Evolutionary conservation across 2,113 vertebrate species (phyloP).

Genomic region (Corythaeola cristata): DNA sequence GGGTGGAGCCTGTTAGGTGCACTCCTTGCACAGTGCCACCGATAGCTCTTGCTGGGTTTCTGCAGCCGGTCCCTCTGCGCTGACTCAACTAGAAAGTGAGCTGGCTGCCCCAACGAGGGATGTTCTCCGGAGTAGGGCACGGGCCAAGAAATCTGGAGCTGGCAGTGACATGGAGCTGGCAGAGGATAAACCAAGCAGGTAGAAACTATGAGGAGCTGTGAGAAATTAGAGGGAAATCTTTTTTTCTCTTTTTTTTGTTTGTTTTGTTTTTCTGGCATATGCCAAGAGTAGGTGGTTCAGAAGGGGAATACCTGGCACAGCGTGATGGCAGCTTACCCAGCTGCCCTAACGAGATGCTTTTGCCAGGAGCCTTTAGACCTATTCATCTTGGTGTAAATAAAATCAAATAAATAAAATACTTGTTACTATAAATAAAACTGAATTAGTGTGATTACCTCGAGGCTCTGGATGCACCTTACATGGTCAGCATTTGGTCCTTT

Average conservation of each 20-base stretch:
- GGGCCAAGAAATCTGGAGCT: constrained; percentile 8
- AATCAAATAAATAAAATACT: not conserved
- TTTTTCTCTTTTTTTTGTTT: too few species aligned
- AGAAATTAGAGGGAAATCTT: not conserved
- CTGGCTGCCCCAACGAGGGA: not conserved
- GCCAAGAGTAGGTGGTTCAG: not conserved
- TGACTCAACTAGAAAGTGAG: not conserved
- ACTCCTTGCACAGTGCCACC: accelerated
- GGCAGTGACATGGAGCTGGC: not conserved
- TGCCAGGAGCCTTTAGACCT: constrained; percentile 27
- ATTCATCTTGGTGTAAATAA: not conserved
- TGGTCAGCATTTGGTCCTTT: not conserved
- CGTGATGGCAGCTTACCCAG: not conserved
- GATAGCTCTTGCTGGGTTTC: not conserved
- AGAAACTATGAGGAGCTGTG: not conserved
- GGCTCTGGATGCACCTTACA: not conserved
- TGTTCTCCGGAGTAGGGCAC: not conserved
- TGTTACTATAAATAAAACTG: not conserved
- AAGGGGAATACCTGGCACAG: constrained; percentile 22
- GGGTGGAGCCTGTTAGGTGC: not conserved
- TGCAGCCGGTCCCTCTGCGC: not conserved
- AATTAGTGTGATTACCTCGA: not conserved
- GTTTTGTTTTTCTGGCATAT: not conserved
- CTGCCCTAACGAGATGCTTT: not conserved
- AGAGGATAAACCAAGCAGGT: not conserved